phyloP scores from a whole-genome alignment of 2,797 vertebrate genomes.

The Peromyscus aztecus region DNA sequence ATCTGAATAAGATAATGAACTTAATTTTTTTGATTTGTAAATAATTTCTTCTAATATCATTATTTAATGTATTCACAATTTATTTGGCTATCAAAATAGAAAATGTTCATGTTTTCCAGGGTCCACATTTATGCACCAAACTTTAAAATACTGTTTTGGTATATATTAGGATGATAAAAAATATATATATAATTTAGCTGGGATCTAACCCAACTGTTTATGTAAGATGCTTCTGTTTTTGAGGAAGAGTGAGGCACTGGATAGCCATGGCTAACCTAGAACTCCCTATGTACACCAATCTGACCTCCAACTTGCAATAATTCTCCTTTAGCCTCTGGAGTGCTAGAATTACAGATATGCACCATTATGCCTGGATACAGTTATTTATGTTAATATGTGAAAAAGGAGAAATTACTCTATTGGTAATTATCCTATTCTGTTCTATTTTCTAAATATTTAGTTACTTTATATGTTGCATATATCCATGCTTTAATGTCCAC shows the following conservation, averaged over 20 bases:
- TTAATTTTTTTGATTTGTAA: constrained; percentile 52
- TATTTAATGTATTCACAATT: constrained; percentile 51
- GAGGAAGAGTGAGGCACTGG: neutral
- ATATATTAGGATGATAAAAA: constrained; percentile 11
- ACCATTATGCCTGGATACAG: neutral
- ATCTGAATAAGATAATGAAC: constrained; percentile 49
- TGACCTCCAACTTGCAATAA: neutral
- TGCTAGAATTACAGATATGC: neutral
- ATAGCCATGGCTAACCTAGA: neutral
- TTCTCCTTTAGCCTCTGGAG: neutral
- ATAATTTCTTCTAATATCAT: constrained; percentile 35
- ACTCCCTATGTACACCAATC: neutral
- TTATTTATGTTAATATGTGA: constrained; percentile 14
- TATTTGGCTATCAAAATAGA: constrained; percentile 34
- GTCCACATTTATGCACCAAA: neutral
- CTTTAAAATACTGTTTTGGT: neutral
- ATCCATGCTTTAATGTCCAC: constrained; percentile 86
- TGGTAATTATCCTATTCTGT: constrained; percentile 23
- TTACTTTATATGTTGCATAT: constrained; percentile 66
- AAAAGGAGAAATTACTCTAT: neutral
- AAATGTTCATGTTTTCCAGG: constrained; percentile 37
- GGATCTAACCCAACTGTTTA: constrained; percentile 11
- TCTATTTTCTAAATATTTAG: constrained; percentile 12
- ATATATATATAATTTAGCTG: neutral
- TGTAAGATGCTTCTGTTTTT: neutral